Conservation (phyloP, 2,797 vertebrate genomes). For the Pogonophryne albipinna region DNA sequence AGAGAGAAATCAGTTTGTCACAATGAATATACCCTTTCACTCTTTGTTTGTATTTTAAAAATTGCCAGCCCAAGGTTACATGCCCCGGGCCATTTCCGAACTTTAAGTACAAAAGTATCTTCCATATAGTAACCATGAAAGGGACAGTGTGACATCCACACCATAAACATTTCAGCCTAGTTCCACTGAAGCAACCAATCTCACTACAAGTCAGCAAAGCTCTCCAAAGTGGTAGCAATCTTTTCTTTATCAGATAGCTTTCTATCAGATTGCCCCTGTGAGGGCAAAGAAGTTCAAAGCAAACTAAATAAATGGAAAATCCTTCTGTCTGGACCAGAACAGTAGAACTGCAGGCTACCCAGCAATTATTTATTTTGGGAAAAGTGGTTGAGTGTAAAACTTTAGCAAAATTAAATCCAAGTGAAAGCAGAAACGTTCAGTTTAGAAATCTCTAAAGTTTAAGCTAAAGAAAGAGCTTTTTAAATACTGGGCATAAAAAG, state of each 20-base stretch:
- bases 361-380: background rate
- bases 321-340: conserved; percentile 1
- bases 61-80: background rate
- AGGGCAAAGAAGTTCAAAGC: conserved; percentile 28
- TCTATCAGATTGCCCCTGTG: background rate
- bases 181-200: background rate
- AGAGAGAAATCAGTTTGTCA: conserved; percentile 12
- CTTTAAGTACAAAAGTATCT: background rate
- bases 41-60: conserved; percentile 5
- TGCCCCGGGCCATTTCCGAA: background rate
- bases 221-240: background rate
- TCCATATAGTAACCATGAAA: background rate
- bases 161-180: background rate
- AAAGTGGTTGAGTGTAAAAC: conserved; percentile 2
- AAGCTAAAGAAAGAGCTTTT: background rate
- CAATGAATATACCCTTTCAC: background rate
- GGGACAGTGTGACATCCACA: background rate
- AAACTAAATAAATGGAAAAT: conserved; percentile 21
- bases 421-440: conserved; percentile 1
- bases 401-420: background rate
- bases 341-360: background rate
- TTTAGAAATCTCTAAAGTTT: background rate
- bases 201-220: background rate
- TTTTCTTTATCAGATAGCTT: conserved; percentile 5
- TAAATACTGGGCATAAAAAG: no score